Conservation (phyloP, 2,113 vertebrate species). For the Solea senegalensis region DNA sequence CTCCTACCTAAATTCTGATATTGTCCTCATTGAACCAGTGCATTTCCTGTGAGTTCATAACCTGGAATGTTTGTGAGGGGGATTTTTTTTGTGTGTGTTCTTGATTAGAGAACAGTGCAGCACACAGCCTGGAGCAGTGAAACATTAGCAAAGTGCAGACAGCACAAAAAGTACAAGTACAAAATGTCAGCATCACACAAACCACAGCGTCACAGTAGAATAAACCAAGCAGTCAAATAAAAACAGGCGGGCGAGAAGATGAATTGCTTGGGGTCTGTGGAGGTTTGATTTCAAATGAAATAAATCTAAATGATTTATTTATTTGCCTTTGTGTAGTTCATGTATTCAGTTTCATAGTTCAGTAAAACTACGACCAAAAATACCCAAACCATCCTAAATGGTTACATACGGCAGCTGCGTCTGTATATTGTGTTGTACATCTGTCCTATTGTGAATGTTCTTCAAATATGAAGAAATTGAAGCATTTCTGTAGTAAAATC, state of each 20-base stretch:
- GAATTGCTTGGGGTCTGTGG: slow-evolving; percentile 21
- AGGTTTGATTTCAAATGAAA: slow-evolving; percentile 54
- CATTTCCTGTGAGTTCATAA: slow-evolving; percentile 21
- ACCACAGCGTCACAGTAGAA: slow-evolving; percentile 31
- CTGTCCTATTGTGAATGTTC: no score
- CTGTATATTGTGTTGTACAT: background rate
- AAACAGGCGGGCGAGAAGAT: slow-evolving; percentile 37
- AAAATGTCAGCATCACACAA: slow-evolving; percentile 32
- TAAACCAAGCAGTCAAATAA: slow-evolving; percentile 52
- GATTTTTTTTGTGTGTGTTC: slow-evolving; percentile 20
- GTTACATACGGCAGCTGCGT: background rate
- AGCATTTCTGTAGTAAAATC: no score
- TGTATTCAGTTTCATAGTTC: slow-evolving; percentile 46
- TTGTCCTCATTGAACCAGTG: slow-evolving; percentile 7
- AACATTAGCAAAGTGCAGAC: slow-evolving; percentile 29
- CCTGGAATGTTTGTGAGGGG: slow-evolving; percentile 18
- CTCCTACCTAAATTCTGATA: slow-evolving; percentile 4
- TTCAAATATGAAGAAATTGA: no score
- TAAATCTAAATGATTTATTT: slow-evolving; percentile 43
- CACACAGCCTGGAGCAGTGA: slow-evolving; percentile 28
- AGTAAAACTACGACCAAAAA: slow-evolving; percentile 37
- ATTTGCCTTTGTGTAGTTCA: slow-evolving; percentile 23
- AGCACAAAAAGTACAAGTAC: background rate
- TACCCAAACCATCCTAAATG: slow-evolving; percentile 18
- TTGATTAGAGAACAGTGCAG: slow-evolving; percentile 28